phyloP scores from a whole-genome alignment of 2,888 invertebrate genomes.

The Caenorhabditis virilis region DNA sequence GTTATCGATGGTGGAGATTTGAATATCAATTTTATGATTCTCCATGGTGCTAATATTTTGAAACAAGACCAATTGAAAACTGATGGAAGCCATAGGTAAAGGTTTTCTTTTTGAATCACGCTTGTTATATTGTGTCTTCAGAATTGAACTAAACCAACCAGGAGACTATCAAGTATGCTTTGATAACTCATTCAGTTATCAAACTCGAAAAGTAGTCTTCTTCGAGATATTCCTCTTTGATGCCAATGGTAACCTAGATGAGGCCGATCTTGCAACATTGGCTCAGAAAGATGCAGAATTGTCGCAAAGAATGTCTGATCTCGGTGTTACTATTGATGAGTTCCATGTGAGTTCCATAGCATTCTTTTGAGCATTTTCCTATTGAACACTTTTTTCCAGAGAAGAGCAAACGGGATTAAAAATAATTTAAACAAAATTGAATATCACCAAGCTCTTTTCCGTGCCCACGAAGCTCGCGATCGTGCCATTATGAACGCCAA shows the following conservation, averaged over 20 bases:
- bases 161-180: constrained; percentile 86
- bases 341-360: constrained; percentile 45
- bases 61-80: constrained; percentile 69
- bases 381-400: constrained; percentile 39
- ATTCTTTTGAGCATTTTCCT: not conserved
- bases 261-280: constrained; percentile 42
- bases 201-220: constrained; percentile 77
- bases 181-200: constrained; percentile 84
- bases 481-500: constrained; percentile 82
- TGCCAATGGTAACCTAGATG: constrained; percentile 61
- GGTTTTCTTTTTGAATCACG: not conserved
- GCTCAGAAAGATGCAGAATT: constrained; percentile 46
- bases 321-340: constrained; percentile 59
- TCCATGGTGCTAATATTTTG: constrained; percentile 71
- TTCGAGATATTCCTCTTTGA: constrained; percentile 64
- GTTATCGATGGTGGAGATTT: constrained; percentile 85
- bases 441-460: constrained; percentile 70
- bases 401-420: constrained; percentile 56
- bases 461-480: constrained; percentile 81
- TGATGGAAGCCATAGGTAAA: constrained; percentile 69
- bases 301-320: constrained; percentile 43
- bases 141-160: constrained; percentile 62
- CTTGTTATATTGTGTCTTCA: constrained; percentile 17
- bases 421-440: constrained; percentile 58
- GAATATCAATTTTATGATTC: constrained; percentile 81